These are phyloP conservation scores for Galerucella calmariensis DNA, from an alignment of 2,888 invertebrate species.

Conservation along the genomic window DNA sequence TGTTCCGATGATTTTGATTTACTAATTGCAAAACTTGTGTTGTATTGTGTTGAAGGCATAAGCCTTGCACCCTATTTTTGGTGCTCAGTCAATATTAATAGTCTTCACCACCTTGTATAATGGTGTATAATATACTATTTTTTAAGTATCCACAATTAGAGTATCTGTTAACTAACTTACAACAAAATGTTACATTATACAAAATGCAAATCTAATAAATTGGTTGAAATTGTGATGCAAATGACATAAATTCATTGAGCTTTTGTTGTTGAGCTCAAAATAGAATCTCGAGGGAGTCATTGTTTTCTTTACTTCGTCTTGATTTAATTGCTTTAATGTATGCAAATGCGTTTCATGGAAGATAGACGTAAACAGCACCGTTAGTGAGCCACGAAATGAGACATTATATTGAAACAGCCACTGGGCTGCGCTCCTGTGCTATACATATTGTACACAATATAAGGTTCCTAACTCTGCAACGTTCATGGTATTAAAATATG, in stretches of 20 bases:
- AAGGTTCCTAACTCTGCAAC: neutral
- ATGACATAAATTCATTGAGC: constrained; percentile 1
- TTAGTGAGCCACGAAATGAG: constrained; percentile 62
- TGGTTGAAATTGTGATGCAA: neutral
- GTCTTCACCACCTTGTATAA: no score
- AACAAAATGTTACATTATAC: neutral
- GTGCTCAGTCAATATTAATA: no score
- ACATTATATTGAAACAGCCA: constrained; percentile 49
- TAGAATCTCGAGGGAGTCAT: constrained; percentile 26
- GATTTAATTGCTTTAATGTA: constrained; percentile 60
- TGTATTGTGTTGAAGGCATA: no score
- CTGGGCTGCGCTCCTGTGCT: constrained; percentile 17
- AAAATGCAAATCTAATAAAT: neutral
- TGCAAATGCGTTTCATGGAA: constrained; percentile 62
- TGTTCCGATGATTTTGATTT: no score
- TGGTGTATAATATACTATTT: no score
- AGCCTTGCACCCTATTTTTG: no score
- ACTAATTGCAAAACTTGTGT: no score
- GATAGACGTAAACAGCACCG: constrained; percentile 60
- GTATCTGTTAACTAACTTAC: no score
- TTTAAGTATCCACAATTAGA: no score
- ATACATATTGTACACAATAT: neutral
- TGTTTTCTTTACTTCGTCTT: constrained; percentile 43
- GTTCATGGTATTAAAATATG: neutral
- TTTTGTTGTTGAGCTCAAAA: neutral